Base-by-base conservation (phyloP, 2,888 invertebrate species). In the Leptarthrus brevirostris region DNA sequence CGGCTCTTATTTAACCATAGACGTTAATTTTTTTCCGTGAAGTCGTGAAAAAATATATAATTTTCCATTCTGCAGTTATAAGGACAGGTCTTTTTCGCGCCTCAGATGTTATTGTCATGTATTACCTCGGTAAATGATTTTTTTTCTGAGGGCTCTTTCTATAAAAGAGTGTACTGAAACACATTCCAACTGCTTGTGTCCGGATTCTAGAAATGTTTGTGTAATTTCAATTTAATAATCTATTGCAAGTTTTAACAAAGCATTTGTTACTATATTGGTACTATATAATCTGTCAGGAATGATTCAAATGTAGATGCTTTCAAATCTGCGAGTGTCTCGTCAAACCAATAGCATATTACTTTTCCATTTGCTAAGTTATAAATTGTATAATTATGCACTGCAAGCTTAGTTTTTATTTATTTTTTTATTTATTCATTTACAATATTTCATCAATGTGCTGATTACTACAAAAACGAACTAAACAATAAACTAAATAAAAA, bases 101-200 rank as follows among this genome's bases (percentile, higher is more conserved):
- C 3, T 12, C 53, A 47, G 44, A 5, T 30, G 40, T 47, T 49
- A 24, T 16, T 26, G 26, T 24, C 16, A 26, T 24, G n/a, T 47
- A 66, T 26, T 40, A 22, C 3, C 14, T 12, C 24, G 22, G 22
- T 5, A 40, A n/a, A 49, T 66, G 49, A 56, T 14, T 72, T n/a
- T 56, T 40, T 72, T 44, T 56, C 18, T 54, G 12, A 53, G n/a
- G 5, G 8, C n/a, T 56, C 36, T 53, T 34, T 54, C 53, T 12
- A 56, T 72, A 34, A 24, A 14, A n/a, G n/a, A n/a, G n/a, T 72
- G 71, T 40, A 56, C 40, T 10, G 53, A 53, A 44, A 56, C 71
- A 12, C 20, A 36, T 20, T 54, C 54, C 71, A 52, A 53, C 36
- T 53, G 36, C 14, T 34, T 52, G 3, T 66, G 64, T 1, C 64